Percentiles rank a stretch among this genome's conserved stretches.
Conservation (phyloP, 1,140 invertebrate genomes). For the Dysdera silvatica region DNA sequence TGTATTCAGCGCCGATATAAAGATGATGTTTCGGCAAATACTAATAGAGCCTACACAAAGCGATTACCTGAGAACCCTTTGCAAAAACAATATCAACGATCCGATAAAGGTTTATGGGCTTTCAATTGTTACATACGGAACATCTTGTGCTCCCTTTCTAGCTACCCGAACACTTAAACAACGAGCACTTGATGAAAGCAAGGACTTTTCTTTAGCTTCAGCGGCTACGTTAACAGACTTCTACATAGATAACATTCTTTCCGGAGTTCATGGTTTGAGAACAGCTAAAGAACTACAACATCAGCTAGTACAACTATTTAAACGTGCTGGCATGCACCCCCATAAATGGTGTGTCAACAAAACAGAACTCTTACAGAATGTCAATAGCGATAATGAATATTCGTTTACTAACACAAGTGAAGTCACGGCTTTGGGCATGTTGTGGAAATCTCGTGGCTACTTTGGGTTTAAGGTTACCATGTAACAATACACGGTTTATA, state of each 20-base stretch:
- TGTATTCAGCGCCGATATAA: not conserved
- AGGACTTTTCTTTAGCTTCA: constrained; percentile 31
- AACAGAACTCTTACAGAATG: too few relatives aligned
- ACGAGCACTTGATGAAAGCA: constrained; percentile 33
- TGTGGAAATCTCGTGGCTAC: too few relatives aligned
- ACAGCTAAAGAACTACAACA: too few relatives aligned
- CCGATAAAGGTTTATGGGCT: not conserved
- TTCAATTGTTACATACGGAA: constrained; percentile 36
- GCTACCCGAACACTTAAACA: constrained; percentile 36
- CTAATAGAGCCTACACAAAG: not conserved
- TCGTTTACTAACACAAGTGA: too few relatives aligned
- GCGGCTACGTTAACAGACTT: constrained; percentile 23
- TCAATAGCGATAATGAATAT: too few relatives aligned
- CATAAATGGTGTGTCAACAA: too few relatives aligned
- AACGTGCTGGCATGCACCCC: too few relatives aligned
- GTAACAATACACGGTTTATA: too few relatives aligned
- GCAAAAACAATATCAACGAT: not conserved
- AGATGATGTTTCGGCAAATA: not conserved
- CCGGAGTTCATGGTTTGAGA: not conserved
- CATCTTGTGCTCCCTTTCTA: constrained; percentile 36
- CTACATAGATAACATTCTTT: constrained; percentile 38
- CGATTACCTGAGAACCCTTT: constrained; percentile 12
- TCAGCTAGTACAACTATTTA: too few relatives aligned
- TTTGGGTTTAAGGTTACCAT: too few relatives aligned
- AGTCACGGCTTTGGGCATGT: too few relatives aligned